Base-by-base conservation (phyloP, 2,888 invertebrate genomes). In the Eilema sororculum region DNA sequence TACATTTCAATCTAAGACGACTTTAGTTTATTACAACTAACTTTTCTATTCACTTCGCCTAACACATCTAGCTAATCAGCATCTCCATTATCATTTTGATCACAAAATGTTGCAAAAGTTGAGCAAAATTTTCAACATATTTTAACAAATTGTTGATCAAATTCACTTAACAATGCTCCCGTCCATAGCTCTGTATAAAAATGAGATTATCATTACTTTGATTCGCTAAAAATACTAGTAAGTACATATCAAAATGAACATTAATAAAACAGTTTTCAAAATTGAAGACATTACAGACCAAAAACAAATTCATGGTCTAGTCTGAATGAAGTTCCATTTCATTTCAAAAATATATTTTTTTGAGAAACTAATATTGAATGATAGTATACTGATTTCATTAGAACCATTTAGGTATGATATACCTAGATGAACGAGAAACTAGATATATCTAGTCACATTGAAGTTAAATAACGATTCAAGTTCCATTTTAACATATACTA, bases 291-390 rank as follows among this genome's bases (percentile, higher is more conserved):
- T 70, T 68, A 61, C 2, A 22, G 63, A 71, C 66, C 28, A 33
- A 70, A 72, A 75, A 71, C 58, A 75, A 75, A 75, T 69, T 24
- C 63, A 10, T n/a, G 33, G 68, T 69, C 67, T 37, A n/a, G 58
- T 28, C 67, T 71, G n/a, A 57, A 30, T 37, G 24, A 13, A 60
- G 25, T 71, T 10, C n/a, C 30, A n/a, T 22, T 46, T 46, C 20
- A 5, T 20, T 20, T 13, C 8, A 33, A 10, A 12, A 37, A 37
- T 12, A 37, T 12, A 37, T 1, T 13, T 0, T 8, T 62, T 41
- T 8, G 0, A 24, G 24, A 1, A 13, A 41, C 8, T 62, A 9
- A 30, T 16, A 60, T 2, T 59, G 0, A 30, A 41, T 3, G 37
- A 9, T 16, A 24, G 22, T 46, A 0, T 20, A 20, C 6, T 16